Conservation (phyloP, 2,113 vertebrate species). For the Arothron firmamentum region DNA sequence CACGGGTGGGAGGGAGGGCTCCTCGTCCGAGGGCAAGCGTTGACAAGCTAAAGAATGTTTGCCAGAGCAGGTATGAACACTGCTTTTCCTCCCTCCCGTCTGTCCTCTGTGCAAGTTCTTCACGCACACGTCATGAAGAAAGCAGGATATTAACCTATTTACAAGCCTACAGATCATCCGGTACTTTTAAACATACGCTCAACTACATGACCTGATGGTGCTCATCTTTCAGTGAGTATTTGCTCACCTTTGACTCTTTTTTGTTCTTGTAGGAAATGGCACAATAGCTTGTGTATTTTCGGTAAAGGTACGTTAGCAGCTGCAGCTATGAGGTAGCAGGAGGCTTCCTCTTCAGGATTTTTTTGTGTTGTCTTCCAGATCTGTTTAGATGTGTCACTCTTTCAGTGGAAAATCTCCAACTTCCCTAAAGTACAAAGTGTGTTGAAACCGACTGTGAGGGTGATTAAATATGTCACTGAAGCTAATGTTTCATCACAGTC, state of each 20-base stretch:
- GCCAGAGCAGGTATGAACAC: conserved; percentile 25
- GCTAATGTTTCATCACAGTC: conserved; percentile 16
- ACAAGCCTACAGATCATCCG: not conserved
- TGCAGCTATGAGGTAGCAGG: no score
- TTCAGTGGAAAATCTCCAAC: conserved; percentile 15
- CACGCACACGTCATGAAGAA: conserved; percentile 15
- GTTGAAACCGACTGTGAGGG: conserved; percentile 21
- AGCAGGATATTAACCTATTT: conserved; percentile 28
- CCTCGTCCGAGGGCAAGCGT: conserved; percentile 47
- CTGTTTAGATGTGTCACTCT: conserved; percentile 12
- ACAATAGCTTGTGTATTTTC: not conserved
- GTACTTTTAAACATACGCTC: not conserved
- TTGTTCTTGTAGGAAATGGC: not conserved
- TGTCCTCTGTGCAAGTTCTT: conserved; percentile 5
- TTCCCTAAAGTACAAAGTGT: conserved; percentile 9
- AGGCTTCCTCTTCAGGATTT: no score
- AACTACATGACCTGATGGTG: no score
- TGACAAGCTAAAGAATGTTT: conserved; percentile 68
- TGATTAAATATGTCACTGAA: conserved; percentile 27
- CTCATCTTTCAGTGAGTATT: conserved; percentile 48
- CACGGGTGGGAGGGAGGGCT: conserved; percentile 4
- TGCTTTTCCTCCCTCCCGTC: not conserved
- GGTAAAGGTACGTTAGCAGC: no score
- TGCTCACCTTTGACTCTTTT: conserved; percentile 14
- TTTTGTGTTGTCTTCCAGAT: not conserved